Evolutionary conservation across 1,140 invertebrate genomes (phyloP).

Genomic region (Drosophila truncata): DNA sequence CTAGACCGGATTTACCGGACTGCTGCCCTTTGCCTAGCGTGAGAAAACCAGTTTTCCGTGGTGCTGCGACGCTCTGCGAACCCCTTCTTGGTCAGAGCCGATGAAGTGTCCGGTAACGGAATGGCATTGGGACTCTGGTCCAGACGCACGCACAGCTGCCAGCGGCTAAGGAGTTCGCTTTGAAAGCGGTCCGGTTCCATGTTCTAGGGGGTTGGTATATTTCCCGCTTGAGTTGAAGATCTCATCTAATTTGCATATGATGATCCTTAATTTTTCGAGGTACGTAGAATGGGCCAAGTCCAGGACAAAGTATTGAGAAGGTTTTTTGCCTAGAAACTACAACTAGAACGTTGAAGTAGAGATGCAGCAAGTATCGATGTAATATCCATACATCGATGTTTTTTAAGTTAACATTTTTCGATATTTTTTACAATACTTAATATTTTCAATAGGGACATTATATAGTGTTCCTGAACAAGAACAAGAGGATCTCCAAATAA

Average conservation of each 20-base stretch:
- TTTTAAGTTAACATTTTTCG: too few species aligned
- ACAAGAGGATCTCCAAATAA: too few species aligned
- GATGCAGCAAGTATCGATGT: too few species aligned
- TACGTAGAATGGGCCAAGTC: neutral
- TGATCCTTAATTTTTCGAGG: neutral
- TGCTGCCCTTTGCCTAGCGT: slow-evolving; percentile 45
- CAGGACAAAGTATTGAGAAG: neutral
- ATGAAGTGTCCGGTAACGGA: slow-evolving; percentile 60
- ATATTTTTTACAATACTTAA: too few species aligned
- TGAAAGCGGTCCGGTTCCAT: neutral
- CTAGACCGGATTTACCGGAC: slow-evolving; percentile 2
- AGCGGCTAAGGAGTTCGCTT: neutral
- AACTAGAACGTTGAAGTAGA: neutral
- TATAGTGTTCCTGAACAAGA: too few species aligned
- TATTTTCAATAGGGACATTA: too few species aligned
- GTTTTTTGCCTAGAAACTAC: neutral
- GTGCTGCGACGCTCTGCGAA: slow-evolving; percentile 27
- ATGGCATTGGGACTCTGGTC: neutral
- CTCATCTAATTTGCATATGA: slow-evolving; percentile 41
- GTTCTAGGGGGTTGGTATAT: slow-evolving; percentile 19
- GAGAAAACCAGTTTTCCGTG: slow-evolving; percentile 78
- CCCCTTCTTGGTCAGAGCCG: slow-evolving; percentile 35
- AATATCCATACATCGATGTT: too few species aligned
- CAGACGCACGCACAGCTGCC: slow-evolving; percentile 31
- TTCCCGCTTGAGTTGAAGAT: slow-evolving; percentile 22